Base-by-base conservation (phyloP, 2,797 vertebrate genomes). In the Melanotaenia parkinsoni region DNA sequence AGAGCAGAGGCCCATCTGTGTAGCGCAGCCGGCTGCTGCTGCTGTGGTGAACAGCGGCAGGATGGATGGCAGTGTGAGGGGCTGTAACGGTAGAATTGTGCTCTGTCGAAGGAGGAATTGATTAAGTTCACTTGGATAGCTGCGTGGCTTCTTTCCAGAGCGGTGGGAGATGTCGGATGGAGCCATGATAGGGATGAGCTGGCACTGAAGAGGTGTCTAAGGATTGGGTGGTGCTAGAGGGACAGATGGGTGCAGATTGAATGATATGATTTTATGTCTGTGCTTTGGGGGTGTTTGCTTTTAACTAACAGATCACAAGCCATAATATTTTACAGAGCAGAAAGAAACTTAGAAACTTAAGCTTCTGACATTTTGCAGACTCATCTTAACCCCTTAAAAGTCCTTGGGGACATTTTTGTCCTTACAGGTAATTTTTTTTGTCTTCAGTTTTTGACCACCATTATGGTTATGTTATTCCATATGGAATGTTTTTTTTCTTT, bases 1-100 rank as follows among this genome's bases (percentile, higher is more conserved):
- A 88, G 86, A 88, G 86, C 88, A 82, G 82, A 86, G 78, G 86
- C 86, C 87, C 89, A 87, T 92, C 88, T 91, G 88, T 80, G 85
- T 58, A 77, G 75, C 54, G 50, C 79, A 77, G 83, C 71, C 85
- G 57, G 83, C 80, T 72, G 74, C 87, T 37, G 85, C 82, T 37
- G 82, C 81, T 4, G 66, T 66, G 58, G 76, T 63, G 81, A 81
- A 28, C 71, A 47, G 76, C 58, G 1, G 74, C 66, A 37, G 80
- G 82, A 89, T 82, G 81, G 82, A 89, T 84, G 80, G 85, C 68
- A 0, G 74, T 7, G 85, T 40, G 80, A 86, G 83, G 67, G 74
- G 71, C 82, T 72, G 85, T 76, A 84, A 85, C 72, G 47, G 72
- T 70, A 14, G 72, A 82, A 85, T 83, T 85, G 88, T 84, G 83